These are phyloP conservation scores for Oscheius sp. DNA, from an alignment of 2,888 invertebrate species.

Conservation along the genomic window DNA sequence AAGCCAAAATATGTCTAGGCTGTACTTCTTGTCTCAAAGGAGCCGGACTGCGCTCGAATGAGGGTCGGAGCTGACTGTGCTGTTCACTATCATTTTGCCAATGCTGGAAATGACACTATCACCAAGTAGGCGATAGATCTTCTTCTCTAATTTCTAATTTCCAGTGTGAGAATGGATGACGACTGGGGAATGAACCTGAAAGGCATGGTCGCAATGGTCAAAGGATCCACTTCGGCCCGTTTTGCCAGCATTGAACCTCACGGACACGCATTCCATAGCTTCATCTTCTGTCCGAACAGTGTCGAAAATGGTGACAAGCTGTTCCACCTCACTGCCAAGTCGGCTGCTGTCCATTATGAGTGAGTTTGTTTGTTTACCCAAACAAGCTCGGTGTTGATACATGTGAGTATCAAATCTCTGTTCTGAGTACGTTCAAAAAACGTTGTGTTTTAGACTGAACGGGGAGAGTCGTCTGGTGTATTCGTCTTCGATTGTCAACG, in stretches of 20 bases:
- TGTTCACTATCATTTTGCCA: not conserved
- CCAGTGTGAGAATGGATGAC: not conserved
- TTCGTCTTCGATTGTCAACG: not conserved
- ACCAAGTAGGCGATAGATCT: not conserved
- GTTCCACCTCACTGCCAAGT: not conserved
- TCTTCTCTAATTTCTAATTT: not conserved
- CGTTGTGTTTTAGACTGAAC: not conserved
- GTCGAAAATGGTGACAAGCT: not conserved
- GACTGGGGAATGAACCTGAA: conserved; percentile 2
- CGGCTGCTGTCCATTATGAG: not conserved
- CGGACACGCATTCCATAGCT: not conserved
- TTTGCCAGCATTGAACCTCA: not conserved
- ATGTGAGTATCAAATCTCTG: too few relatives aligned
- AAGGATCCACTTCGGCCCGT: not conserved
- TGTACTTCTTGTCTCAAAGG: not conserved
- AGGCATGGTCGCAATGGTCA: not conserved
- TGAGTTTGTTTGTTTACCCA: not conserved
- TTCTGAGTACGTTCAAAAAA: not conserved
- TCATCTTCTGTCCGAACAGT: not conserved
- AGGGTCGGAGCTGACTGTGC: not conserved
- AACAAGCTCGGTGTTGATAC: not conserved
- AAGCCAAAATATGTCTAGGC: not conserved
- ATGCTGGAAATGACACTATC: not conserved
- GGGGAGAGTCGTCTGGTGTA: not conserved
- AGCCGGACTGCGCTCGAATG: not conserved